Conservation (phyloP, 1,140 invertebrate species). For the Dolichoris vasculosae region DNA sequence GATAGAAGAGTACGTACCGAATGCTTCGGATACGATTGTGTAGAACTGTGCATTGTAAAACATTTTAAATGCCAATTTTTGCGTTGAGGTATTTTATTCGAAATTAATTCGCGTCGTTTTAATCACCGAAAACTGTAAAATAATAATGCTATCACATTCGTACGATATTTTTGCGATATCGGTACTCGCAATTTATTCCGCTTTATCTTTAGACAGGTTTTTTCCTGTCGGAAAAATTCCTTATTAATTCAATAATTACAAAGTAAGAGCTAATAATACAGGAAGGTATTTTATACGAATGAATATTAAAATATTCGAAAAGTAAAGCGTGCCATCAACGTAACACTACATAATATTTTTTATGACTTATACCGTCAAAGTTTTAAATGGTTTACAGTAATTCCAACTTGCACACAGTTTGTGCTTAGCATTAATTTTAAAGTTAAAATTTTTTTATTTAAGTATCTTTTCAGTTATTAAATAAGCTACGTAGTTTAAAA, state of each 20-base stretch:
- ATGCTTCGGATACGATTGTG: not conserved
- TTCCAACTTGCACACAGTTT: not conserved
- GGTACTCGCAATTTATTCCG: no score
- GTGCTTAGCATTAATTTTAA: constrained; percentile 3
- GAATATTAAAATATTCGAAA: no score
- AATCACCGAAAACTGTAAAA: no score
- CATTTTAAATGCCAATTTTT: no score
- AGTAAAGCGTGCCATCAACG: no score
- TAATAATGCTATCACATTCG: no score
- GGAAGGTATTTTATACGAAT: no score
- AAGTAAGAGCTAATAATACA: no score
- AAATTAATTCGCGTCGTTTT: no score
- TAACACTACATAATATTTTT: not conserved
- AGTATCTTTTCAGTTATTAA: not conserved
- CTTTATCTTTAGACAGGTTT: not conserved
- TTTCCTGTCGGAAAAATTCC: not conserved
- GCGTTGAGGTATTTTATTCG: no score
- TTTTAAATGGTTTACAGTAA: not conserved
- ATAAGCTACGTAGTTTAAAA: not conserved
- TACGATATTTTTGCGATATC: no score
- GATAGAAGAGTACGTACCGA: not conserved
- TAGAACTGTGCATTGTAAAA: not conserved
- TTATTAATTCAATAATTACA: not conserved
- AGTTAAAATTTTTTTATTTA: not conserved
- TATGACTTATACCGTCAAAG: not conserved